A percentile compares a stretch with the other conserved stretches of the same genome.
These are phyloP conservation scores for Felis chaus DNA, from an alignment of 2,113 vertebrate genomes.

Conservation along the genomic window DNA sequence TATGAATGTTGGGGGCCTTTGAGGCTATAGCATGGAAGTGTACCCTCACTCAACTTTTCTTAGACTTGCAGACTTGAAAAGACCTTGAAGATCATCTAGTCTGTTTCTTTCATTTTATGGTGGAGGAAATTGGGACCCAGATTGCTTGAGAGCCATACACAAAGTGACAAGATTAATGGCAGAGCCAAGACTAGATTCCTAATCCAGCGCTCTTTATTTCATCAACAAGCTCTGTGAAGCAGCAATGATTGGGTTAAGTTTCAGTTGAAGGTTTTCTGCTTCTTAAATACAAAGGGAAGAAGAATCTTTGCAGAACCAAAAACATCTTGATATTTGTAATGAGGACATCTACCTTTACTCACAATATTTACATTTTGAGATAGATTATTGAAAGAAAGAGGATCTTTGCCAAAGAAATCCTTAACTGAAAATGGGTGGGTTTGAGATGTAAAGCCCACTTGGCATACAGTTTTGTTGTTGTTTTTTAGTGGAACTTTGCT, in stretches of 20 bases:
- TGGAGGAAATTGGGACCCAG: neutral
- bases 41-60: slow-evolving; percentile 1
- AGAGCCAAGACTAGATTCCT: neutral
- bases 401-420: slow-evolving; percentile 26
- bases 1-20: neutral
- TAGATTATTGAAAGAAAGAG: neutral
- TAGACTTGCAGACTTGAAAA: neutral
- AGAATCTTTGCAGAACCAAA: slow-evolving; percentile 23
- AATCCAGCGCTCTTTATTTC: neutral
- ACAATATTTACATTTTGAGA: neutral
- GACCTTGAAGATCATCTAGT: neutral
- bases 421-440: slow-evolving; percentile 34
- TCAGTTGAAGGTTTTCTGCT: slow-evolving; percentile 18
- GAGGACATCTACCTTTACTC: neutral
- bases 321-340: slow-evolving; percentile 48
- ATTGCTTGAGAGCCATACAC: neutral
- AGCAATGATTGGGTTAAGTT: neutral
- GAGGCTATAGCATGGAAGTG: neutral
- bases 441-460: slow-evolving; percentile 59
- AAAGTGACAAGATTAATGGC: neutral
- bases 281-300: neutral
- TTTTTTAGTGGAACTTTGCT: slow-evolving; percentile 74
- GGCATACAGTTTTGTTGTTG: slow-evolving; percentile 61
- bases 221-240: neutral
- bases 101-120: slow-evolving; percentile 20